Percentiles rank a stretch among this genome's conserved stretches.
phyloP scores from a whole-genome alignment of 1,140 invertebrate species.

The Drosophila rhopaloa region DNA sequence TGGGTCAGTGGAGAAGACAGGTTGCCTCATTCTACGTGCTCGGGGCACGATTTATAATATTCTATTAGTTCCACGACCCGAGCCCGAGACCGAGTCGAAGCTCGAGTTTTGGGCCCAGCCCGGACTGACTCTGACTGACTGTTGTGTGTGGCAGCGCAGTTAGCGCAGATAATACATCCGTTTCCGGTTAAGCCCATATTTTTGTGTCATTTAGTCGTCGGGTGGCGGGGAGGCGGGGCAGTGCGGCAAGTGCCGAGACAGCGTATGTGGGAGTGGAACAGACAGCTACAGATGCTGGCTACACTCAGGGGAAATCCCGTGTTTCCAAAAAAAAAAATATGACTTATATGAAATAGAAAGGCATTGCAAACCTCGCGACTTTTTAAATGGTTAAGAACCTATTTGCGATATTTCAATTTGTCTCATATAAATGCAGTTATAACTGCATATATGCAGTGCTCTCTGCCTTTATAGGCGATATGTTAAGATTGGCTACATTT shows the following conservation, averaged over 20 bases:
- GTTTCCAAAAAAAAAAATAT: too few relatives aligned
- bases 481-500: too few relatives aligned
- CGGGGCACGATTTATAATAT: conserved; percentile 76
- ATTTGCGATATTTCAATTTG: too few relatives aligned
- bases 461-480: too few relatives aligned
- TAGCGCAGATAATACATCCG: conserved; percentile 85
- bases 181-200: conserved; percentile 84
- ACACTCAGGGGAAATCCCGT: conserved; percentile 22
- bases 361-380: too few relatives aligned
- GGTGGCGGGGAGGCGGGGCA: not conserved
- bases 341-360: too few relatives aligned
- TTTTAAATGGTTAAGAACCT: too few relatives aligned
- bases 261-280: conserved; percentile 60
- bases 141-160: conserved; percentile 72
- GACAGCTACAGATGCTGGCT: conserved; percentile 77
- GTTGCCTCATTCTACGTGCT: conserved; percentile 52
- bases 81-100: conserved; percentile 47
- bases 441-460: too few relatives aligned
- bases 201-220: conserved; percentile 77
- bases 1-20: conserved; percentile 73
- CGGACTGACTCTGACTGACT: conserved; percentile 32
- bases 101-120: conserved; percentile 42
- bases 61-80: conserved; percentile 82
- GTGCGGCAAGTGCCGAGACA: conserved; percentile 19
- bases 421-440: too few relatives aligned